Conservation (phyloP, 37 sponge, comb jelly and placozoan genomes). For the Amphimedon queenslandica region DNA sequence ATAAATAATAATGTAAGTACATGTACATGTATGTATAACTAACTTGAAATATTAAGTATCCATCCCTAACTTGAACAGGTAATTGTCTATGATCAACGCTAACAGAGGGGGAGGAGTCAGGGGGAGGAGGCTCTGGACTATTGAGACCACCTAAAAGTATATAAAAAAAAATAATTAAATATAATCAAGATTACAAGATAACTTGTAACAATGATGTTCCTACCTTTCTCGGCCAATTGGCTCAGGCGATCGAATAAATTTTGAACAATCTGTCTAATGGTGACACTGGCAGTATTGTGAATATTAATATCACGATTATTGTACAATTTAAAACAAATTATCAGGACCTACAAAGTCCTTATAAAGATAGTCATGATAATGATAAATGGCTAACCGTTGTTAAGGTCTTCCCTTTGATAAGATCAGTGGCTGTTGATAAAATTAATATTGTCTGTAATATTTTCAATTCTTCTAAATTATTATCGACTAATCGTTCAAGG, state of each 20-base stretch:
- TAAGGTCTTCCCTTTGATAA: conserved; percentile 59
- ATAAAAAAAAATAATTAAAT: background rate
- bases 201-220: background rate
- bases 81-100: conserved; percentile 12
- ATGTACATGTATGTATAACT: background rate
- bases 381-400: conserved; percentile 43
- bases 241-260: conserved; percentile 72
- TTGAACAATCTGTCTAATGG: conserved; percentile 80
- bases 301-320: conserved; percentile 44
- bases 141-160: background rate
- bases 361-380: background rate
- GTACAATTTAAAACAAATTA: conserved; percentile 69
- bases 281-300: conserved; percentile 77
- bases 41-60: conserved; percentile 85
- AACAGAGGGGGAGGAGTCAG: background rate
- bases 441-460: conserved; percentile 84
- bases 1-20: background rate
- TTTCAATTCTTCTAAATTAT: conserved; percentile 69
- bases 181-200: background rate
- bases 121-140: background rate
- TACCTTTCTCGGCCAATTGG: conserved; percentile 1
- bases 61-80: conserved; percentile 59
- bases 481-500: conserved; percentile 43
- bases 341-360: conserved; percentile 33
- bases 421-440: conserved; percentile 57